Conservation (phyloP, 2,797 vertebrate genomes). For the Coreius guichenoti region DNA sequence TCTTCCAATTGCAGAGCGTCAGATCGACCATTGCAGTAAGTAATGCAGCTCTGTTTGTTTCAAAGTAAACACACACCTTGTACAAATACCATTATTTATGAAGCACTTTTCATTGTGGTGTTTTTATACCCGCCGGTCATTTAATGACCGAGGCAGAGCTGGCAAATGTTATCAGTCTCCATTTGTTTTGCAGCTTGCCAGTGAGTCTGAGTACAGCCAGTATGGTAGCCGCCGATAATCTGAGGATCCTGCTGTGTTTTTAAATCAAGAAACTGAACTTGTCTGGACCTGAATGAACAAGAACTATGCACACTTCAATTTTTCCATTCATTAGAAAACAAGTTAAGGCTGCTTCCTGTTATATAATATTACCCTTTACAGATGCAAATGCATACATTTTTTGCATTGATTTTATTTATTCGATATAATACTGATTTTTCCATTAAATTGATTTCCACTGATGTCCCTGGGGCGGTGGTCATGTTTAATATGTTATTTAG, state of each 20-base stretch:
- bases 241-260: neutral
- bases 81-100: neutral
- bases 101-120: neutral
- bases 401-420: conserved; percentile 40
- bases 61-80: neutral
- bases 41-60: conserved; percentile 14
- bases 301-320: neutral
- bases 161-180: neutral
- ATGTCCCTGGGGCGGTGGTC: neutral
- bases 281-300: conserved; percentile 27
- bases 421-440: neutral
- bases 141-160: neutral
- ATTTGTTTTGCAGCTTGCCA: conserved; percentile 70
- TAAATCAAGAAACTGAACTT: neutral
- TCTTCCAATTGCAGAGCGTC: conserved; percentile 83
- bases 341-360: neutral
- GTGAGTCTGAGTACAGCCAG: conserved; percentile 64
- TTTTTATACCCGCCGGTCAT: neutral
- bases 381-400: neutral
- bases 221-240: conserved; percentile 66
- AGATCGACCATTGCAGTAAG: conserved; percentile 83
- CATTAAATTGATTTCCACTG: neutral
- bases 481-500: neutral
- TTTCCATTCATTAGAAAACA: conserved; percentile 14
- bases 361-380: neutral